These are phyloP conservation scores for Polydrusus pterygomalis DNA, from an alignment of 2,888 invertebrate genomes.

Conservation along the genomic window DNA sequence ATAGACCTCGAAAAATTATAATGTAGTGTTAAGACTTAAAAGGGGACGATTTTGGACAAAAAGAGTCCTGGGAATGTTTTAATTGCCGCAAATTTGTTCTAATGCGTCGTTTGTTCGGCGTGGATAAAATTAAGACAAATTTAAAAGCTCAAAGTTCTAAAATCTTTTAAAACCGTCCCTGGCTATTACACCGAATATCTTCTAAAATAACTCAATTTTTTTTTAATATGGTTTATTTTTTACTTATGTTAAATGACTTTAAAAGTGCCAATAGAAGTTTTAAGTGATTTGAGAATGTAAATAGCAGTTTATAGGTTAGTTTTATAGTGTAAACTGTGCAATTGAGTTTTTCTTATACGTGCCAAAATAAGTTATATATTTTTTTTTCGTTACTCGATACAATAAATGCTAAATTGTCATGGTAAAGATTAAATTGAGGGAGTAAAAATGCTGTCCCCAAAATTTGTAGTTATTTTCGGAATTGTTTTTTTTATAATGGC, in stretches of 20 bases:
- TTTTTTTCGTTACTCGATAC: conserved; percentile 33
- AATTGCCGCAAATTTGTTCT: too few species aligned
- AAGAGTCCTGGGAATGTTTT: too few species aligned
- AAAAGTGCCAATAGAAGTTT: conserved; percentile 60
- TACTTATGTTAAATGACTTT: conserved; percentile 33
- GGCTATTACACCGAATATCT: conserved; percentile 12
- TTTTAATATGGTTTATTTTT: conserved; percentile 30
- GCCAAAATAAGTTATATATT: conserved; percentile 47
- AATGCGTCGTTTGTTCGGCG: too few species aligned
- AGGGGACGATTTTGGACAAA: too few species aligned
- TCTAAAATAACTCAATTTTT: conserved; percentile 23
- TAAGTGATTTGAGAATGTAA: conserved; percentile 33
- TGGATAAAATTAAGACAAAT: too few species aligned
- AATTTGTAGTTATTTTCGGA: too few species aligned
- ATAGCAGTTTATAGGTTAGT: conserved; percentile 40
- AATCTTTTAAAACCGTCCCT: background rate
- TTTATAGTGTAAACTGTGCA: conserved; percentile 43
- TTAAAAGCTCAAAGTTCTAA: background rate
- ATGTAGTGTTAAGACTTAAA: too few species aligned
- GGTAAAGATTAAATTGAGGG: background rate
- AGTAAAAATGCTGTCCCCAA: background rate
- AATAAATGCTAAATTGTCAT: conserved; percentile 29
- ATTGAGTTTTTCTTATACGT: conserved; percentile 47
- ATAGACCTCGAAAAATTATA: too few species aligned
- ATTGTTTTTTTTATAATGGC: background rate